These are phyloP conservation scores for Cephus cinctus DNA, from an alignment of 1,140 invertebrate species.

Conservation along the genomic window DNA sequence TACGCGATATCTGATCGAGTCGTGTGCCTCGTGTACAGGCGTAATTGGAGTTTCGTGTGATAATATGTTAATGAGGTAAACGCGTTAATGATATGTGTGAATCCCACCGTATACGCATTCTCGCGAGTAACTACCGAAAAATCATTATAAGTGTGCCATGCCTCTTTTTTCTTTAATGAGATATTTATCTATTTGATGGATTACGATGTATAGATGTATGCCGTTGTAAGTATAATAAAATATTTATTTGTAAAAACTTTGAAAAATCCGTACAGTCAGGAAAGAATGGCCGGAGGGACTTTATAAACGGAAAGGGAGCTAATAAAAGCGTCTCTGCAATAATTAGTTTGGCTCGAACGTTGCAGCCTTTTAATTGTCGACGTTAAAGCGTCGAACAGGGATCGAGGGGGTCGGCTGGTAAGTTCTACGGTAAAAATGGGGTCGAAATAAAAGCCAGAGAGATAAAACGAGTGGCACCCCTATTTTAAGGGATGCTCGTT, in stretches of 20 bases:
- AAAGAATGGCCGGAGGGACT: not conserved
- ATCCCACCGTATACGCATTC: constrained; percentile 31
- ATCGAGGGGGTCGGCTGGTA: not conserved
- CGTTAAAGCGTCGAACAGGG: constrained; percentile 35
- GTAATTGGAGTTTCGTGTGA: constrained; percentile 35
- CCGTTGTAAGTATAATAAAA: constrained; percentile 1
- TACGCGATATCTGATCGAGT: constrained; percentile 38
- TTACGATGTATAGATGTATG: constrained; percentile 9
- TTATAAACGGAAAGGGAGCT: constrained; percentile 20
- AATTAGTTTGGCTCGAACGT: constrained; percentile 38
- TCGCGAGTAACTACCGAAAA: too few relatives aligned
- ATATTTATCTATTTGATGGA: too few relatives aligned
- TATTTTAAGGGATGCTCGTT: constrained; percentile 39
- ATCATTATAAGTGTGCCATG: too few relatives aligned
- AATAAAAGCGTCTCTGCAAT: constrained; percentile 38
- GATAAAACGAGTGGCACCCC: constrained; percentile 35
- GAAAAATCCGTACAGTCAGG: not conserved
- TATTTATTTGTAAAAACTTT: not conserved
- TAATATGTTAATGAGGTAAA: constrained; percentile 45
- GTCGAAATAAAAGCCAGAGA: constrained; percentile 40
- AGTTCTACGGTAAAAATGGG: constrained; percentile 15
- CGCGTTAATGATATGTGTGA: constrained; percentile 42
- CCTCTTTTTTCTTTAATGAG: too few relatives aligned
- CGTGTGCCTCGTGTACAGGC: constrained; percentile 26
- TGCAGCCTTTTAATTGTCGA: constrained; percentile 42